These are phyloP conservation scores for Murina feae DNA, from an alignment of 2,113 vertebrate species.

Conservation along the genomic window DNA sequence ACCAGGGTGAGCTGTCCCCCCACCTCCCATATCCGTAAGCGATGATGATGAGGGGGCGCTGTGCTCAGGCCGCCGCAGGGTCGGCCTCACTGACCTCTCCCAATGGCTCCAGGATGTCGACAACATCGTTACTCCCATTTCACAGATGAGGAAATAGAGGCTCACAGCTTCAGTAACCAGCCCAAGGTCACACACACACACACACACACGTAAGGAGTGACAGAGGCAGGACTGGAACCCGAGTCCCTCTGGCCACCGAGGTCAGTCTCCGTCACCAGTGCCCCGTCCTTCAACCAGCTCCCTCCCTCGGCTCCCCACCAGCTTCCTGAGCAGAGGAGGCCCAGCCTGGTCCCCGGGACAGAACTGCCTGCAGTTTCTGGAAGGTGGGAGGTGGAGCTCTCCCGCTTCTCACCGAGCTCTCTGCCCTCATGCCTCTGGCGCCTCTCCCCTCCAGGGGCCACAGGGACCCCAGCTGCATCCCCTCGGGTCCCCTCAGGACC, in stretches of 20 bases:
- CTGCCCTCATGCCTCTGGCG: accelerated
- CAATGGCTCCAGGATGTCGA: accelerated
- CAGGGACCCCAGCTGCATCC: background rate
- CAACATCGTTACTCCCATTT: background rate
- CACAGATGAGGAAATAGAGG: background rate
- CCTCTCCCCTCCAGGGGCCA: background rate
- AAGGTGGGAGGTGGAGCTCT: background rate
- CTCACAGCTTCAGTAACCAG: background rate
- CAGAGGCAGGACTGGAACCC: background rate
- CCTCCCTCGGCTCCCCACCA: background rate
- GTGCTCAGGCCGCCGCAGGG: background rate
- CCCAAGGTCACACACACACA: background rate
- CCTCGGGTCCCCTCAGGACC: background rate
- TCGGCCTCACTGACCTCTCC: background rate
- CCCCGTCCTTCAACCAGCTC: background rate
- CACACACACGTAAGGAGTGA: background rate
- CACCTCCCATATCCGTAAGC: background rate
- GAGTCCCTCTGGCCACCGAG: background rate
- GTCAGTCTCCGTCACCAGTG: background rate
- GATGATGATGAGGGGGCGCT: too few relatives aligned
- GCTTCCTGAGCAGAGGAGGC: background rate
- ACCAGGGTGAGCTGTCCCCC: background rate
- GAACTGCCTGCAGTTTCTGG: background rate
- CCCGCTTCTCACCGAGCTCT: background rate
- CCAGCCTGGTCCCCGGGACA: background rate